A percentile compares a stretch with the other conserved stretches of the same genome.
These are phyloP conservation scores for Cnemophilus loriae DNA, from an alignment of 2,113 vertebrate genomes.

Conservation along the genomic window DNA sequence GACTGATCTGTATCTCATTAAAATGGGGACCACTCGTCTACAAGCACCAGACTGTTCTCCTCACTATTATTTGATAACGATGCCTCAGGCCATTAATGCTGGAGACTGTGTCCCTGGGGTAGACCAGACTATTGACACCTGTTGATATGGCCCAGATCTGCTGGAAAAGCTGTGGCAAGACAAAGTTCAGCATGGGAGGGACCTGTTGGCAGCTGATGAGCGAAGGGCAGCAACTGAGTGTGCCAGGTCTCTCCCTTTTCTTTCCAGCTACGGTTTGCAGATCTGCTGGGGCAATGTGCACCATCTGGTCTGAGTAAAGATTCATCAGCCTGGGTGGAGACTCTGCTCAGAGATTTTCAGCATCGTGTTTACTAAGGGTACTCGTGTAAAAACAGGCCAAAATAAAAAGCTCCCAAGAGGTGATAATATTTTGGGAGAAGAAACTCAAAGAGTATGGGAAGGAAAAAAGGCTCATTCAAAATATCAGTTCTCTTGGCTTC, in stretches of 20 bases:
- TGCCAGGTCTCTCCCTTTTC: neutral
- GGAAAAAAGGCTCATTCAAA: neutral
- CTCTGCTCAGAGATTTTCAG: neutral
- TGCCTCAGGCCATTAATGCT: neutral
- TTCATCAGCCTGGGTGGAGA: neutral
- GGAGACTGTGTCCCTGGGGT: neutral
- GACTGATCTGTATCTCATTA: neutral
- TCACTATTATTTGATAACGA: neutral
- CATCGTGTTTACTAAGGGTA: accelerated
- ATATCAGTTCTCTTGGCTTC: neutral
- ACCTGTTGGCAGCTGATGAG: neutral
- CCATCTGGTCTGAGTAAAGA: neutral
- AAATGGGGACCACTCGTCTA: neutral
- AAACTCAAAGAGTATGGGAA: neutral
- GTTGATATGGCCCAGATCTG: neutral
- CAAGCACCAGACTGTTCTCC: neutral
- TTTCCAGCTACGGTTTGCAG: neutral
- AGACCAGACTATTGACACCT: neutral
- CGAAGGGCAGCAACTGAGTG: neutral
- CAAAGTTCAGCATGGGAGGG: neutral
- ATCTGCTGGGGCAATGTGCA: neutral
- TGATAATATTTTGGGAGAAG: neutral
- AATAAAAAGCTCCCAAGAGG: neutral
- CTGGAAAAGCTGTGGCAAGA: neutral
- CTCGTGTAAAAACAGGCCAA: neutral